Percentiles rank a stretch among this genome's conserved stretches.
Evolutionary conservation across 2,113 vertebrate species (phyloP).

Genomic region (Amphiprion ocellaris): DNA sequence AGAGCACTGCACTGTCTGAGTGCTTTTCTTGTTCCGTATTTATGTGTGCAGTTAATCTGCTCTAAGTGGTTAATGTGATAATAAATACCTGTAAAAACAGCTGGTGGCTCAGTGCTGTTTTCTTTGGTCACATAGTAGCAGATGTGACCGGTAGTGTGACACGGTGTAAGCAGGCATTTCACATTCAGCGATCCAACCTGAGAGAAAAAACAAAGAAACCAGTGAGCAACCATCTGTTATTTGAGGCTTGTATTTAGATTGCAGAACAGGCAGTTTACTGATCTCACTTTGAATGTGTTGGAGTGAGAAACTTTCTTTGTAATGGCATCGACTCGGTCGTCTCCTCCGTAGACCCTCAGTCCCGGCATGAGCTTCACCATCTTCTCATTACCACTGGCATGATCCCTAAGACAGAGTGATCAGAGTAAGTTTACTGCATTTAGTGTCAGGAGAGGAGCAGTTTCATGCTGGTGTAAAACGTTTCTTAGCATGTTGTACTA

Average conservation of each 20-base stretch:
- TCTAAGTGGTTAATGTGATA: neutral
- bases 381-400: slow-evolving; percentile 97
- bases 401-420: slow-evolving; percentile 87
- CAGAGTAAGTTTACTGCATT: too few species aligned
- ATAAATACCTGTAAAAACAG: slow-evolving; percentile 91
- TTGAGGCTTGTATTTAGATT: neutral
- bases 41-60: neutral
- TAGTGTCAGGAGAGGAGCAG: neutral
- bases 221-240: neutral
- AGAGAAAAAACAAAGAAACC: slow-evolving; percentile 14
- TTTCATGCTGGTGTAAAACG: neutral
- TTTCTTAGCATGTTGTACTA: neutral
- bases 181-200: slow-evolving; percentile 94
- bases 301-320: slow-evolving; percentile 92
- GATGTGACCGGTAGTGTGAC: slow-evolving; percentile 98
- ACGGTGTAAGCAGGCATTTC: slow-evolving; percentile 95
- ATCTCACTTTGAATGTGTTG: slow-evolving; percentile 89
- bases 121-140: slow-evolving; percentile 97
- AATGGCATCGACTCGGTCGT: slow-evolving; percentile 91
- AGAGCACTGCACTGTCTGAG: too few species aligned
- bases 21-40: neutral
- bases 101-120: slow-evolving; percentile 89
- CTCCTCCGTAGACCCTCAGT: slow-evolving; percentile 92
- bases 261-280: neutral
- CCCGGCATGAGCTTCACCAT: slow-evolving; percentile 90